Base-by-base conservation (phyloP, 2,113 vertebrate species). In the Ophthalmotilapia sp. region DNA sequence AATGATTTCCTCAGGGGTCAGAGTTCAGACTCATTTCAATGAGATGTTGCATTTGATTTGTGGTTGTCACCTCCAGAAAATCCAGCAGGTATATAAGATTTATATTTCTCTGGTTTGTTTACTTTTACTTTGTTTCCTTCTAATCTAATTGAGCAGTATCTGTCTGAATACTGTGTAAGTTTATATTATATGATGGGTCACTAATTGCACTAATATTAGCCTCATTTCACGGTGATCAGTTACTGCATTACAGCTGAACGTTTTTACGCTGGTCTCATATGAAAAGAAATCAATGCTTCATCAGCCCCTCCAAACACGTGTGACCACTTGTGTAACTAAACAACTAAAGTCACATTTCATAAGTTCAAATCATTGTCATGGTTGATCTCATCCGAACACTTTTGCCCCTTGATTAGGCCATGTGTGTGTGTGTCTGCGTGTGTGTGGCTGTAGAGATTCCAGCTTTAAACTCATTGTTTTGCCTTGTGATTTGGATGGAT, bases 351-450 rank as follows among this genome's bases (percentile, higher is more conserved):
- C 53, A 81, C 80, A 79, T 90, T 65, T 86, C 14, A 60, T 56
- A 68, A 79, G 8, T 47, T 68, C 0, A 54, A 85, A 60, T 82
- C 84, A 19, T 47, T 26, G 14, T 81, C 86, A 79, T 17, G 26
- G 47, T 93, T 15, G 17, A 75, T 62, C 68, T 84, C 54, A 47
- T 33, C 5, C 11, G n/a, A 29, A 29, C 15, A 21, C 19, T 62
- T 79, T 23, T 56, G 42, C 38, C 90, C 91, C 80, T 31, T 89
- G 90, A 95, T 94, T 92, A 85, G 79, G 75, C 56, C 11, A 38
- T 85, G 68, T 81, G 40, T 86, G 58, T 60, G 14, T 65, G 45
- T 89, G 77, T 40, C 4, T 49, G 49, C 55, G 14, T 36, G 21
- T 42, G 31, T 42, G 38, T 84, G 42, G 33, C 65, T 54, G 21